phyloP scores from a whole-genome alignment of 23 tunicate species.

The Phallusia fumigata region DNA sequence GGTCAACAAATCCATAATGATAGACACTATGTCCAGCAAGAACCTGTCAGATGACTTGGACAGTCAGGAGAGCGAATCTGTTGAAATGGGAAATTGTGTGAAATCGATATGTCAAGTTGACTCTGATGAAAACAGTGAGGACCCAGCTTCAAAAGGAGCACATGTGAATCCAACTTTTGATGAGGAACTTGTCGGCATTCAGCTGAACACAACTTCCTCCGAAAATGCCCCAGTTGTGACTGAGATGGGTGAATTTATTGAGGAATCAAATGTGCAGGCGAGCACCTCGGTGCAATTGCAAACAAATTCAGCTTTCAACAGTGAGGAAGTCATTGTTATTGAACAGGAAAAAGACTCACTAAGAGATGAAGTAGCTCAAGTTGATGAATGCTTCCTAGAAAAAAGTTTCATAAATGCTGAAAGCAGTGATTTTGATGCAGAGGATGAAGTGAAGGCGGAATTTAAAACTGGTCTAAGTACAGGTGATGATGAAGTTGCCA shows the following conservation, averaged over 20 bases:
- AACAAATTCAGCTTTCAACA: not conserved
- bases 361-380: not conserved
- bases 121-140: not conserved
- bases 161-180: not conserved
- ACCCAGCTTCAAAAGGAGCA: not conserved
- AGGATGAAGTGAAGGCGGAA: not conserved
- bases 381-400: not conserved
- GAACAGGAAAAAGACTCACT: not conserved
- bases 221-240: not conserved
- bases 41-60: not conserved
- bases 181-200: not conserved
- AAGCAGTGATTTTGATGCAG: not conserved
- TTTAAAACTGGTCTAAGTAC: too few species aligned
- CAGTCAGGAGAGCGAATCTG: not conserved
- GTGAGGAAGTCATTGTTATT: not conserved
- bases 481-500: too few species aligned
- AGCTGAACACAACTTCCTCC: not conserved
- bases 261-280: not conserved
- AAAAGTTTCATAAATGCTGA: not conserved
- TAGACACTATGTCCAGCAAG: not conserved
- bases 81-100: not conserved
- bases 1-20: not conserved
- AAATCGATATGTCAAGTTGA: not conserved
- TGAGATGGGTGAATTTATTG: not conserved
- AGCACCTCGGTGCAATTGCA: not conserved